Conservation (phyloP, 2,797 vertebrate genomes). For the Alauda arvensis region DNA sequence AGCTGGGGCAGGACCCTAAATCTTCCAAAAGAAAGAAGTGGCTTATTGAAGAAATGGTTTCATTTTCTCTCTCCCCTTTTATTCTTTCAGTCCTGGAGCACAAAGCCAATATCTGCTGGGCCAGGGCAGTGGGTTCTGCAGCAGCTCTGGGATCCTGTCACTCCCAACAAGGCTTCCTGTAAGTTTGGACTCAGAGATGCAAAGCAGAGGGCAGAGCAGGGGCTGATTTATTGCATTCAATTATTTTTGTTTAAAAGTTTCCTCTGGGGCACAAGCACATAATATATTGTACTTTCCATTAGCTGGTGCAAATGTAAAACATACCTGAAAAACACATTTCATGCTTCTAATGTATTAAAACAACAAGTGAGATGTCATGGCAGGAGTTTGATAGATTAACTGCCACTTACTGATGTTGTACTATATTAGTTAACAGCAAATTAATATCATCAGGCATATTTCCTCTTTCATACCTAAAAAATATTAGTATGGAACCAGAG, state of each 20-base stretch:
- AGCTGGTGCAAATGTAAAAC: conserved; percentile 77
- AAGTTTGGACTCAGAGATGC: conserved; percentile 34
- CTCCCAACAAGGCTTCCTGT: conserved; percentile 23
- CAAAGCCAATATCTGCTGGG: conserved; percentile 18
- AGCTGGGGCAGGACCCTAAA: conserved; percentile 35
- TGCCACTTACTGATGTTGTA: conserved; percentile 71
- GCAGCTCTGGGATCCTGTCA: background rate
- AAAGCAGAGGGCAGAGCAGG: conserved; percentile 51
- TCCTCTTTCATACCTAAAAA: conserved; percentile 64
- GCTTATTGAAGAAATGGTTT: background rate
- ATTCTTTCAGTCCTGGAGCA: background rate
- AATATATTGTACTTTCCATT: conserved; percentile 80
- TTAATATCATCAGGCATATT: conserved; percentile 74
- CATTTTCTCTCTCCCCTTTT: background rate
- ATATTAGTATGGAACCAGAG: conserved; percentile 39
- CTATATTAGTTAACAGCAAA: conserved; percentile 75
- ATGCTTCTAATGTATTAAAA: conserved; percentile 73
- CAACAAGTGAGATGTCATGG: conserved; percentile 73
- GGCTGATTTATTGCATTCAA: conserved; percentile 77
- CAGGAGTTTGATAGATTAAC: conserved; percentile 73
- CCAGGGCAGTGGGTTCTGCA: background rate
- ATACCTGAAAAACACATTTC: conserved; percentile 77
- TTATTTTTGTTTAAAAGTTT: conserved; percentile 76
- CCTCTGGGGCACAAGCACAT: conserved; percentile 71
- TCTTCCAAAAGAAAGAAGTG: background rate